A percentile compares a stretch with the other conserved stretches of the same genome.
Evolutionary conservation across 1,140 invertebrate genomes (phyloP).

Genomic region (Achroia grisella): DNA sequence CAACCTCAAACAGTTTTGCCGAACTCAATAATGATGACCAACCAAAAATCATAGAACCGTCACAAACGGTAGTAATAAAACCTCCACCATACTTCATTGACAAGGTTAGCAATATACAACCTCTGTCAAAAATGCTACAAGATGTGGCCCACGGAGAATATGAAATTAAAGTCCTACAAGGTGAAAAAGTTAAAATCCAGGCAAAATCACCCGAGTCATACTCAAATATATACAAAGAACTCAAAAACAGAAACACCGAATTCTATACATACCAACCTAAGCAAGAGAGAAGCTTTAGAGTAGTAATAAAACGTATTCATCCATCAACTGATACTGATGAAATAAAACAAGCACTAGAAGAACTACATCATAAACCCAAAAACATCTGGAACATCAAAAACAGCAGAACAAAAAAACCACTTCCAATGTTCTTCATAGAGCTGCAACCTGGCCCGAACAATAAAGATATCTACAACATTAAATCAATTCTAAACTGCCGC

Average conservation of each 20-base stretch:
- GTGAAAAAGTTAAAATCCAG: constrained; percentile 6
- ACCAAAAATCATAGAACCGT: neutral
- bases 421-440: constrained; percentile 17
- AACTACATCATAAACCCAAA: constrained; percentile 2
- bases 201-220: constrained; percentile 1
- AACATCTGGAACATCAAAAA: constrained; percentile 25
- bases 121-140: constrained; percentile 3
- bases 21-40: neutral
- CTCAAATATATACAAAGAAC: constrained; percentile 8
- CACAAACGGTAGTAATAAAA: neutral
- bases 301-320: neutral
- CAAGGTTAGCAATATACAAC: constrained; percentile 7
- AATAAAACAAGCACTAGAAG: constrained; percentile 3
- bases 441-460: constrained; percentile 15
- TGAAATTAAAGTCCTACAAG: constrained; percentile 7
- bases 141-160: constrained; percentile 3
- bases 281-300: constrained; percentile 1
- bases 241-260: constrained; percentile 7
- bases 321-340: neutral
- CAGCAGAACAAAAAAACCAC: constrained; percentile 13
- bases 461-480: constrained; percentile 19
- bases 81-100: constrained; percentile 6
- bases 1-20: neutral
- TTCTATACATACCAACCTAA: constrained; percentile 9
- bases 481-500: constrained; percentile 11